Evolutionary conservation across 2,888 invertebrate species (phyloP).

Genomic region (Cantharis nigra): DNA sequence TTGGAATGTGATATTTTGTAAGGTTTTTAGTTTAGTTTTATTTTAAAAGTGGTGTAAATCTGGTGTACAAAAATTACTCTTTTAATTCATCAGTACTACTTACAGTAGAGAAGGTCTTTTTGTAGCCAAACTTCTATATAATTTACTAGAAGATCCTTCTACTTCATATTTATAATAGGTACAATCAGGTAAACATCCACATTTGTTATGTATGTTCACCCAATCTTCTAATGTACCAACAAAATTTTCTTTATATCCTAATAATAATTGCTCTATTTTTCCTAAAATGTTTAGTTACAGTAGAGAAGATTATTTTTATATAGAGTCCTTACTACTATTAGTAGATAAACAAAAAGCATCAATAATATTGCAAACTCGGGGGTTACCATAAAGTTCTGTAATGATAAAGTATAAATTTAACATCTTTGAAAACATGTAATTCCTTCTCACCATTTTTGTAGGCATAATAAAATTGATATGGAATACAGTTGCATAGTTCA

Average conservation of each 20-base stretch:
- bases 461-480: slow-evolving; percentile 58
- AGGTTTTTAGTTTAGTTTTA: too few species aligned
- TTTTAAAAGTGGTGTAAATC: too few species aligned
- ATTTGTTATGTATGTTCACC: slow-evolving; percentile 54
- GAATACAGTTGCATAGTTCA: slow-evolving; percentile 64
- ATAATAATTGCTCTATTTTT: background rate
- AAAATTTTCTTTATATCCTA: background rate
- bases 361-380: slow-evolving; percentile 12
- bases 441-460: slow-evolving; percentile 50
- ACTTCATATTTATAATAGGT: slow-evolving; percentile 65
- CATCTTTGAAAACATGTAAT: background rate
- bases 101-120: slow-evolving; percentile 60
- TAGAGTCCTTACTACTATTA: slow-evolving; percentile 46
- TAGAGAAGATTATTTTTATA: too few species aligned
- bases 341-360: slow-evolving; percentile 42
- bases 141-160: slow-evolving; percentile 65
- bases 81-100: slow-evolving; percentile 42
- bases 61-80: background rate
- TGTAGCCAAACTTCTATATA: slow-evolving; percentile 56
- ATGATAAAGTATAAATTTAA: background rate
- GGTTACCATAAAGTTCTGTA: background rate
- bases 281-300: background rate
- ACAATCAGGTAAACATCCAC: slow-evolving; percentile 69
- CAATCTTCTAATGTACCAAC: background rate
- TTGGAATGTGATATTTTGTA: too few species aligned